A percentile compares a stretch with the other conserved stretches of the same genome.
phyloP scores from a whole-genome alignment of 2,797 vertebrate genomes.

The Aphelocoma californica region DNA sequence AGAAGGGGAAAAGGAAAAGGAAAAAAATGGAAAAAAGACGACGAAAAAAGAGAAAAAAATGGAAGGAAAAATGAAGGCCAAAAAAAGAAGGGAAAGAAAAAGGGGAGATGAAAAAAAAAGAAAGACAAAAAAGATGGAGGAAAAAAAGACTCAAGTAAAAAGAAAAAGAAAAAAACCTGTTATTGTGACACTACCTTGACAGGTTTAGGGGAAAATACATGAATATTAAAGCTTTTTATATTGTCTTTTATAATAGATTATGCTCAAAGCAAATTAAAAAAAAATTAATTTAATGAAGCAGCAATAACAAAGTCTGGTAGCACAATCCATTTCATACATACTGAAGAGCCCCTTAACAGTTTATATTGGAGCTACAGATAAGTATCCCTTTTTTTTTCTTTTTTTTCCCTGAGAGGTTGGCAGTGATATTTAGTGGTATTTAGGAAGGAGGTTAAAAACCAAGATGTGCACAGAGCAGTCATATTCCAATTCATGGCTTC shows the following conservation, averaged over 20 bases:
- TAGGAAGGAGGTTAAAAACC: background rate
- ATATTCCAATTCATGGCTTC: background rate
- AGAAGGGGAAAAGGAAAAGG: no score
- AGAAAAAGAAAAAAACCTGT: background rate
- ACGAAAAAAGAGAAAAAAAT: background rate
- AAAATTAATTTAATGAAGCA: background rate
- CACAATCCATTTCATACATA: background rate
- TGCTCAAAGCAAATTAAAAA: background rate
- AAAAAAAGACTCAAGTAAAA: no score
- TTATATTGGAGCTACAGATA: background rate
- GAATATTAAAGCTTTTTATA: background rate
- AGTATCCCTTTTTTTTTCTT: background rate
- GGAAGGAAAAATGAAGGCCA: background rate
- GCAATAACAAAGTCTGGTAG: background rate
- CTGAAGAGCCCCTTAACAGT: background rate
- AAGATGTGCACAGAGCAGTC: background rate
- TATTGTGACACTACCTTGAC: background rate
- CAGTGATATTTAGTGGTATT: background rate
- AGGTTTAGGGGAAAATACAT: background rate
- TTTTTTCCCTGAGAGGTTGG: accelerated
- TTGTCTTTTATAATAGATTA: background rate
- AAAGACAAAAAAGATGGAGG: no score
- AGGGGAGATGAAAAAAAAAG: background rate
- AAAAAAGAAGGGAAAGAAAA: background rate
- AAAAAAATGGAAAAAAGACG: background rate